Evolutionary conservation across 64 coral and sea anemone genomes (phyloP).

Genomic region (Stylophora pistillata): DNA sequence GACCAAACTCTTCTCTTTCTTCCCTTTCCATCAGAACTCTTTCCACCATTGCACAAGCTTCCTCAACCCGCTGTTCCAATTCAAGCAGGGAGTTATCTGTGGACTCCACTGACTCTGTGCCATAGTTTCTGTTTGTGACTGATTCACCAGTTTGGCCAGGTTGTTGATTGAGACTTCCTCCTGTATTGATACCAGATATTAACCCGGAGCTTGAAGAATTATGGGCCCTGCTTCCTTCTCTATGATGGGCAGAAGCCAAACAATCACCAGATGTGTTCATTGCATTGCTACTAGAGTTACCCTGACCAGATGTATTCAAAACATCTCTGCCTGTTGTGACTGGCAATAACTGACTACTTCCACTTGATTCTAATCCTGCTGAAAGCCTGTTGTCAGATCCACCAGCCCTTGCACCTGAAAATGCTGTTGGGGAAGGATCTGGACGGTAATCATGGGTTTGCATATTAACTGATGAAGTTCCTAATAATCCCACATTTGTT

Average conservation of each 20-base stretch:
- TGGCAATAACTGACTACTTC: background rate
- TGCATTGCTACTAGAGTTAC: too few relatives aligned
- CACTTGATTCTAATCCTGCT: background rate
- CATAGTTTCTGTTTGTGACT: conserved; percentile 2
- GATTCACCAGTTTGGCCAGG: background rate
- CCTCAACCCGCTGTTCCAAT: background rate
- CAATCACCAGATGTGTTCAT: too few relatives aligned
- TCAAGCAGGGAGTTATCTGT: background rate
- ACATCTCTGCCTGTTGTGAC: background rate
- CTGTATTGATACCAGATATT: background rate
- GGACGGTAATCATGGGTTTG: too few relatives aligned
- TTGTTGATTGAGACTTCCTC: too few relatives aligned
- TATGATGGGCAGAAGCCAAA: too few relatives aligned
- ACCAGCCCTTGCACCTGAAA: background rate
- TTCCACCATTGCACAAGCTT: conserved; percentile 11
- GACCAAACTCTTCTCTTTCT: conserved; percentile 19
- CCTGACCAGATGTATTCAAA: too few relatives aligned
- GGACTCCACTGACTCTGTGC: conserved; percentile 1
- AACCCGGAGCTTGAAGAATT: background rate
- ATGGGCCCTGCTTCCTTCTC: too few relatives aligned
- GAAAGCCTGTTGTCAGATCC: background rate
- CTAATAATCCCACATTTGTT: background rate
- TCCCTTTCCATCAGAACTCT: conserved; percentile 3
- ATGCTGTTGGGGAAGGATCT: background rate
- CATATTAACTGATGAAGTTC: too few relatives aligned